phyloP scores from a whole-genome alignment of 2,113 vertebrate species.

The Clarias macrocephalus region DNA sequence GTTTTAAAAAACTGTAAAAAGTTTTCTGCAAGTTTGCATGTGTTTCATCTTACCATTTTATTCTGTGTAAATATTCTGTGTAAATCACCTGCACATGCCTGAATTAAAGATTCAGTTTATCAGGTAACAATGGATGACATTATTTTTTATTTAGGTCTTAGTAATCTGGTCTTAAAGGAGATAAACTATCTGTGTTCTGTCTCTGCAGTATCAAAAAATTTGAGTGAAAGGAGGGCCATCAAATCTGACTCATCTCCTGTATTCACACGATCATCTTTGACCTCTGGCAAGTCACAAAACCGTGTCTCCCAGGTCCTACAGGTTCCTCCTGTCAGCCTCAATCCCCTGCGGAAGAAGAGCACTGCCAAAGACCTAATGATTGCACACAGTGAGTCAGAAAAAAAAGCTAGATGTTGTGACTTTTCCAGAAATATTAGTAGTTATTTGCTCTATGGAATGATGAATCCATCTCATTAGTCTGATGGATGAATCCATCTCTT shows the following conservation, averaged over 20 bases:
- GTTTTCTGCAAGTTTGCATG: no score
- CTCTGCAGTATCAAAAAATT: conserved; percentile 85
- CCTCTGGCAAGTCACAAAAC: conserved; percentile 81
- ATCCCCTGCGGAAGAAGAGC: conserved; percentile 88
- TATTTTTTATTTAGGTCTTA: background rate
- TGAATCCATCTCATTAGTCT: background rate
- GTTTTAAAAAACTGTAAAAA: no score
- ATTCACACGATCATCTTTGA: conserved; percentile 80
- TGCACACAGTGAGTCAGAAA: conserved; percentile 74
- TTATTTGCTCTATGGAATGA: background rate
- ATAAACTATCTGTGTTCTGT: background rate
- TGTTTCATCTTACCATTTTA: background rate
- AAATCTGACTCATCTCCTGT: conserved; percentile 92
- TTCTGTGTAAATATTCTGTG: background rate
- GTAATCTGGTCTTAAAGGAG: background rate
- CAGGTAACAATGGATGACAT: background rate
- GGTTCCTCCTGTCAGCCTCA: conserved; percentile 87
- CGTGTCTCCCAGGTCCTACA: conserved; percentile 92
- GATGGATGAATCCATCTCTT: background rate
- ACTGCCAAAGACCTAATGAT: conserved; percentile 79
- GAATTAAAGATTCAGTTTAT: background rate
- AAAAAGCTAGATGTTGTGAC: no score
- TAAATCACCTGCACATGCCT: background rate
- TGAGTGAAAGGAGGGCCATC: conserved; percentile 83
- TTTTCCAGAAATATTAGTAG: no score